These are phyloP conservation scores for Capromys pilorides DNA, from an alignment of 2,797 vertebrate species.

Conservation along the genomic window DNA sequence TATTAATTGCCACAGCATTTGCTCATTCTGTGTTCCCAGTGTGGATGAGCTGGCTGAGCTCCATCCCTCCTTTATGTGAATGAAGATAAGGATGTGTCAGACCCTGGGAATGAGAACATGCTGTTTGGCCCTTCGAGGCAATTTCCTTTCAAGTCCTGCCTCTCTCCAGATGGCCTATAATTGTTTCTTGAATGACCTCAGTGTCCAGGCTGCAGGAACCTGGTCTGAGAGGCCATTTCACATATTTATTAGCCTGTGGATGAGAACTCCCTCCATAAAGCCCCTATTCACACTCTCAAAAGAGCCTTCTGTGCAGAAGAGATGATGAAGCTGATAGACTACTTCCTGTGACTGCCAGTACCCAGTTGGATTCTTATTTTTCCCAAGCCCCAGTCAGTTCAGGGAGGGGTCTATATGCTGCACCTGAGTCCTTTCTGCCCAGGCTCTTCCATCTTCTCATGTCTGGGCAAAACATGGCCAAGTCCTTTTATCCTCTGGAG, in stretches of 20 bases:
- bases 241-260: constrained; percentile 76
- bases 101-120: constrained; percentile 72
- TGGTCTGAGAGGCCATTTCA: constrained; percentile 75
- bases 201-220: constrained; percentile 79
- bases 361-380: constrained; percentile 40
- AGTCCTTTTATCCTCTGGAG: neutral
- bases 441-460: neutral
- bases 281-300: constrained; percentile 78
- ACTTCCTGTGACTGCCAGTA: constrained; percentile 72
- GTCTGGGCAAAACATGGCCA: neutral
- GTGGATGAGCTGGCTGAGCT: constrained; percentile 47
- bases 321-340: constrained; percentile 50
- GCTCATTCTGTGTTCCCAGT: constrained; percentile 23
- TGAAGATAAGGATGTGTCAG: constrained; percentile 74
- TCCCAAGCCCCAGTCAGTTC: constrained; percentile 66
- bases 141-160: constrained; percentile 70
- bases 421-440: neutral
- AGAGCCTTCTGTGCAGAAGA: constrained; percentile 75
- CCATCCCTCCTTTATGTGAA: constrained; percentile 42
- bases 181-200: constrained; percentile 82
- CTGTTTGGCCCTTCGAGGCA: constrained; percentile 70
- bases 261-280: constrained; percentile 75
- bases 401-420: neutral
- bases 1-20: neutral
- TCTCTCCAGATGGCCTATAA: constrained; percentile 81